Base-by-base conservation (phyloP, 2,797 vertebrate genomes). In the Vireo griseus region DNA sequence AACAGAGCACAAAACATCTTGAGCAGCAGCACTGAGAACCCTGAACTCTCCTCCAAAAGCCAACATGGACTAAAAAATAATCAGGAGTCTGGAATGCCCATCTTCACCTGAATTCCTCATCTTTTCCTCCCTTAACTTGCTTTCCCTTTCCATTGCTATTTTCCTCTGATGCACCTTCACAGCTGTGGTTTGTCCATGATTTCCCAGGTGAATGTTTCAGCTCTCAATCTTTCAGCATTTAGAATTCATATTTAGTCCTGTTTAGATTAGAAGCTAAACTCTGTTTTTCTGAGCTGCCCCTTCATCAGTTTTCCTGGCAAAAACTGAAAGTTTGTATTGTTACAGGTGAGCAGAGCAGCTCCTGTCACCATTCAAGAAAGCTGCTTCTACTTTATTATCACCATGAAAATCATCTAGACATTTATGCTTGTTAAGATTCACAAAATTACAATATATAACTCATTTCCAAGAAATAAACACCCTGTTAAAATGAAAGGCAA, bases 401-500 rank as follows among this genome's bases (percentile, higher is more conserved):
- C 29, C 57, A 47, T 13, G 65, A 77, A 91, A 87, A 91, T 48
- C 42, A 79, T 21, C 6, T 12, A 88, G 69, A 84, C 29, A 31
- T 74, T 87, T 82, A 69, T 66, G 80, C 67, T 51, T 73, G 67
- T 87, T 88, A 94, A 87, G 33, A 85, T 69, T 79, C 33, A 83
- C 33, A 69, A 82, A 87, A 85, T 82, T 65, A 78, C 62, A 85
- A 66, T 69, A 58, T 16, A 44, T 39, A 83, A 68, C 87, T 79
- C 50, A 48, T 85, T 95, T 76, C 85, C 71, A 88, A 62, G 55
- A 85, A 89, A 87, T 54, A 92, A 93, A 69, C 68, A 81, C 37
- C 40, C 75, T 40, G 65, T 57, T 87, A 40, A 86, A 85, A 81
- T 35, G 55, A 87, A 91, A 76, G 20, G 51, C 87, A 88, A 91